Percentiles rank a stretch among this genome's conserved stretches.
Evolutionary conservation across 1,140 invertebrate genomes (phyloP).

Genomic region (Euschistus heros): DNA sequence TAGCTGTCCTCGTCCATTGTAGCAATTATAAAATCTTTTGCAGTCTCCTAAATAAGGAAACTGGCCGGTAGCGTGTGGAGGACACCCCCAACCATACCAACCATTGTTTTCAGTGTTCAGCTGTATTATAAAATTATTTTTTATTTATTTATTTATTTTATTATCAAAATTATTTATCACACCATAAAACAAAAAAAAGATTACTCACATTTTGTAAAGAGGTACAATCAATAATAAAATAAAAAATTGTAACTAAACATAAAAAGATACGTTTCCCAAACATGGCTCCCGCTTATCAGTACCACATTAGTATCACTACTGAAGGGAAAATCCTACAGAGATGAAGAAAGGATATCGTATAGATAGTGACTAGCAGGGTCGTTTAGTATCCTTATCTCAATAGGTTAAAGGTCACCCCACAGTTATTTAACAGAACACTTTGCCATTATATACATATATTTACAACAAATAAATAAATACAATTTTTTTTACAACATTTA

Average conservation of each 20-base stretch:
- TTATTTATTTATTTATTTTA: no score
- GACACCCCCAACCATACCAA: constrained; percentile 12
- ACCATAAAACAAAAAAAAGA: no score
- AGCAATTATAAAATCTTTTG: constrained; percentile 56
- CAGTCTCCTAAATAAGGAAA: constrained; percentile 51
- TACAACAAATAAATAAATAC: neutral
- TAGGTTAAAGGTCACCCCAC: neutral
- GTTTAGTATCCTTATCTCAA: neutral
- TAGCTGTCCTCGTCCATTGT: constrained; percentile 44
- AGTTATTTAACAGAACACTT: no score
- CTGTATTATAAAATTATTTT: no score
- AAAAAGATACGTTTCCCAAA: no score
- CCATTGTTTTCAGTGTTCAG: neutral
- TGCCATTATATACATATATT: neutral
- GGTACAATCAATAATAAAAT: no score
- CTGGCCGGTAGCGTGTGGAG: constrained; percentile 39
- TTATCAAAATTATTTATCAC: no score
- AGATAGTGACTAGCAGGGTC: constrained; percentile 6
- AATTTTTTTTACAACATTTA: neutral
- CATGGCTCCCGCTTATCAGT: no score
- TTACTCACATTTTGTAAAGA: no score
- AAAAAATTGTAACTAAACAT: no score
- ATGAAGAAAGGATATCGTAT: constrained; percentile 3
- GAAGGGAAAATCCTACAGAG: no score
- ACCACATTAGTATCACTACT: no score